Base-by-base conservation (phyloP, 2,113 vertebrate genomes). In the Eulemur macaco region DNA sequence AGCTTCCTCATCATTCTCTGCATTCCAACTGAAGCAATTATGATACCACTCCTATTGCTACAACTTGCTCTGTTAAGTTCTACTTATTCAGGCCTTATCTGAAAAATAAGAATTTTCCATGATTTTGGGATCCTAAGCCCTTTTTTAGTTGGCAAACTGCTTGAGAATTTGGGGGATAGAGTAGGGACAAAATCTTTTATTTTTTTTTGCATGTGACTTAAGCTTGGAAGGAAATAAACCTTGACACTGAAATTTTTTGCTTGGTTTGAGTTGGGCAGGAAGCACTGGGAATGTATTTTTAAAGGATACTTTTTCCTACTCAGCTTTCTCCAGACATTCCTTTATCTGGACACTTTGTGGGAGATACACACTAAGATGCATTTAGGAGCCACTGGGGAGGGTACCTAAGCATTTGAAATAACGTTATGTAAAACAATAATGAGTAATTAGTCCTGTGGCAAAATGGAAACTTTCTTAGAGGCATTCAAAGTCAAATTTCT, bases 381-480 rank as follows among this genome's bases (percentile, higher is more conserved):
- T 45, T 93, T 71, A 50, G n/a, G 66, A 11, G 14, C 21, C 20
- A 60, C 21, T 11, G 3, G 34, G 39, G 25, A 42, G 63, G 18
- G 27, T 47, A 69, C 31, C 14, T 87, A 37, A 60, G 47, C 45
- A 66, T 85, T 71, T 47, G n/a, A 73, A 91, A 77, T 15, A 89
- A 63, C 29, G 2, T 64, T 12, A 25, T 94, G 2, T 89, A 60
- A 94, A 96, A 87, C 11, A 82, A 1, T 80, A 82, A 63, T 23
- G 12, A 68, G 17, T 64, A 69, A 81, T 68, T 82, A 76, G 20
- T 17, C 7, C 54, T 68, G 21, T 95, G 81, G 5, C 39, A 66
- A 68, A 88, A 77, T n/a, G 14, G 85, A 95, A 92, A 69, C 68
- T 85, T 88, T 50, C 21, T 66, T 94, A 54, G 27, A 91, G 34